Base-by-base conservation (phyloP, 2,888 invertebrate species). In the Crocallis elinguaria region DNA sequence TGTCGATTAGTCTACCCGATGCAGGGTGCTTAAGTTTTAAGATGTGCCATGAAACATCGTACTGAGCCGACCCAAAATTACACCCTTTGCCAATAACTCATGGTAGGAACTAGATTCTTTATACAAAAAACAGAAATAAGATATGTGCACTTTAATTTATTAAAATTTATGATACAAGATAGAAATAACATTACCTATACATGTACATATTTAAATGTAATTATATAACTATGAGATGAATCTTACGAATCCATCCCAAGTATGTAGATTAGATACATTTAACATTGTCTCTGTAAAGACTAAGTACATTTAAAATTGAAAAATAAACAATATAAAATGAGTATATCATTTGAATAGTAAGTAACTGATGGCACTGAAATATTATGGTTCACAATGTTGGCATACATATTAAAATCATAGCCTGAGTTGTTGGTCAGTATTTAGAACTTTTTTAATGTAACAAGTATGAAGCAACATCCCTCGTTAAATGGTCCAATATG, bases 101-200 rank as follows among this genome's bases (percentile, higher is more conserved):
- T 5, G 5, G 3, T 19, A 19, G 19, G 19, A 4, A 19, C 3
- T 4, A 19, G 5, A n/a, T 9, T n/a, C n/a, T 25, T 8, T 16
- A 25, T 29, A 50, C 12, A 39, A 36, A 51, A 54, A 49, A 48
- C 48, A 37, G 13, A 30, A 33, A 38, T 71, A 63, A 78, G 78
- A 82, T 84, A 82, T 82, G 83, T 84, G 83, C 82, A 83, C 77
- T 82, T 83, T 81, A 83, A 82, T 83, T 82, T 82, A 83, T 77
- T 83, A 75, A 79, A 82, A 79, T 73, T 73, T 79, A 78, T 75
- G 66, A 73, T 78, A 77, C 73, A 77, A 75, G 69, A 71, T 77
- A 72, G 69, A 71, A 73, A 72, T 72, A 75, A 70, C 70, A 69
- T 69, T 65, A 69, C 55, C 59, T 62, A 64, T 59, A 62, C 60